Evolutionary conservation across 2,888 invertebrate genomes (phyloP).

Genomic region (Macrophya annulata): DNA sequence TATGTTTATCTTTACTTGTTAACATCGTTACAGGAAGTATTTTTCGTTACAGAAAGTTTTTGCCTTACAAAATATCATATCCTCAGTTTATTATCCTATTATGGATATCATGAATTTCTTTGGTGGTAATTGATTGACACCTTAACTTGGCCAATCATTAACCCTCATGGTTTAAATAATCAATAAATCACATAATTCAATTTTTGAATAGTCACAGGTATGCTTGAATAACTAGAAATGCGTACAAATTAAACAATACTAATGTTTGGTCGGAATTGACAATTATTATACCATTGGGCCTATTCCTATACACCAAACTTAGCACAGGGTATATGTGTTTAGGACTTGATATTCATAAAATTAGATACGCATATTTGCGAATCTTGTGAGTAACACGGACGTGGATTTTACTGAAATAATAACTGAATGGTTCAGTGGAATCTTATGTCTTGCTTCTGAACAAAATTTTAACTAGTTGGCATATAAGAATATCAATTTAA

Average conservation of each 20-base stretch:
- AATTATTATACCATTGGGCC: slow-evolving; percentile 41
- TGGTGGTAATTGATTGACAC: slow-evolving; percentile 47
- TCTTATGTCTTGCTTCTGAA: not conserved
- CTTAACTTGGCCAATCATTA: slow-evolving; percentile 38
- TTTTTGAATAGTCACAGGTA: slow-evolving; percentile 13
- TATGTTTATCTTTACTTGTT: slow-evolving; percentile 48
- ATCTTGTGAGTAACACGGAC: not conserved
- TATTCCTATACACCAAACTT: slow-evolving; percentile 51
- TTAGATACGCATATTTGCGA: too few relatives aligned
- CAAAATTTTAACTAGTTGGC: not conserved
- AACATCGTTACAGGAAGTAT: slow-evolving; percentile 45
- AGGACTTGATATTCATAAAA: not conserved
- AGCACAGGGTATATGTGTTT: not conserved
- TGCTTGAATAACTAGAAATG: not conserved
- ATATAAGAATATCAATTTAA: not conserved
- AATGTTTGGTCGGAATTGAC: slow-evolving; percentile 52
- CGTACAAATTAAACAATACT: not conserved
- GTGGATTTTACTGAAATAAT: slow-evolving; percentile 41
- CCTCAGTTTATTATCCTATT: not conserved
- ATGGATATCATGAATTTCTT: not conserved
- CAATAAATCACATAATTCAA: not conserved
- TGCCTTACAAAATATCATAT: not conserved
- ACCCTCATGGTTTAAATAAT: not conserved
- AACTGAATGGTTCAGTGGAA: slow-evolving; percentile 44
- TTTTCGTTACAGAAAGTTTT: slow-evolving; percentile 16